Base-by-base conservation (phyloP, 64 coral and sea anemone species). In the Montipora capricornis region DNA sequence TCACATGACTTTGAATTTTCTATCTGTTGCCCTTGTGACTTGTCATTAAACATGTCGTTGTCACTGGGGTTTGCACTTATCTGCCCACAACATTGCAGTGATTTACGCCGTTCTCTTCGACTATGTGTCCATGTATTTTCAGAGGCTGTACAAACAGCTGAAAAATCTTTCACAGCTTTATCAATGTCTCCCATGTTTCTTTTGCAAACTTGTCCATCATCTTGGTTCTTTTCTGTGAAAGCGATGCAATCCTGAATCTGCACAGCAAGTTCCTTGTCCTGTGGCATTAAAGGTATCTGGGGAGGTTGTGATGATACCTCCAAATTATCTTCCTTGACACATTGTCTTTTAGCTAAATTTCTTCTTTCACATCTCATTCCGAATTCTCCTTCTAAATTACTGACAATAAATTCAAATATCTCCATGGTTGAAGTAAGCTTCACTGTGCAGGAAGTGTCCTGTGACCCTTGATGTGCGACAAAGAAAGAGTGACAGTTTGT, bases 41-140 rank as follows among this genome's bases (percentile, higher is more conserved):
- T 49, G 46, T 73, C 17, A 45, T 16, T 11, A 20, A 9, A 50
- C 16, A 24, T 50, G 46, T 49, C 45, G 47, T 71, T 49, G 20
- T 86, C 44, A 20, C 4, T 50, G 4, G 9, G 61, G 6, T 47
- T 86, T 12, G 49, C 82, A 71, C 19, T 52, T 14, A 1, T 49
- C 51, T 70, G 62, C n/a, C 4, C 71, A 9, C 49, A 6, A 50
- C 19, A 8, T 45, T 86, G 82, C 47, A 49, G 19, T 44, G 16
- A 57, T 76, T 62, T 93, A 11, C 92, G 84, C 5, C 92, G 37
- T 74, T 93, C 83, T 88, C 84, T 88, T 5, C 92, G 60, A 53
- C 75, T 88, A 78, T 93, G 92, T 22, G 92, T 93, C 92, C 92
- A 93, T 4, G 92, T 93, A 48, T 93, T 93, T 59, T 75, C 74